Evolutionary conservation across 2,888 invertebrate genomes (phyloP), one percentile per base, ranked within the genome.

Genomic region (Cyclophora albipunctata): DNA sequence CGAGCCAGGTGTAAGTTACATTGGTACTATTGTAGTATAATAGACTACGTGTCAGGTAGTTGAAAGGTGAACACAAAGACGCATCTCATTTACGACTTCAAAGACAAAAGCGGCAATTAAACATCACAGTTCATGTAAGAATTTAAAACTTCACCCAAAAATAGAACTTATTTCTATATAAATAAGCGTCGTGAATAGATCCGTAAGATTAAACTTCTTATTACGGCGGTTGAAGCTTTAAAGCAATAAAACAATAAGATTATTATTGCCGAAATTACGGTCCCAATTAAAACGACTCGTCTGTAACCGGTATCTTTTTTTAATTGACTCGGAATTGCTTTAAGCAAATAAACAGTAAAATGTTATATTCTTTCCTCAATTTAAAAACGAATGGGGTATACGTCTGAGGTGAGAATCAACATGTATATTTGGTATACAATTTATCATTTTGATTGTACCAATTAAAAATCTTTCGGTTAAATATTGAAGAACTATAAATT

Each of bases 91-190:
- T 78, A 78, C 71, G 77, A 72, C 73, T 71, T 69, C 75, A 81
- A 81, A 84, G 81, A 84, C 84, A 84, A 84, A 81, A 80, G 81
- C 77, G 58, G 73, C 71, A 81, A 84, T 82, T 82, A 84, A 70
- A 69, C 70, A 33, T 52, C 42, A 49, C 49, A 7, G 50, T 45
- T 43, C 37, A 41, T 51, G 46, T 51, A 34, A 47, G 3, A n/a
- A 45, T 5, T 53, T 54, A 57, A 50, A 61, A 48, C 47, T 57
- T 54, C 57, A 56, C 56, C 48, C 56, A 53, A 62, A 54, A 57
- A 44, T 53, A 48, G 41, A 40, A 34, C 48, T 40, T 59, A 55
- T 44, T 44, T 7, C 34, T 5, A 42, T 40, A 46, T 49, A 52
- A 45, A 42, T 47, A 61, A 57, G 58, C 42, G 44, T 50, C 42